Evolutionary conservation across 2,888 invertebrate genomes (phyloP), one percentile per base, ranked within the genome.

Genomic region (Biston betularia): DNA sequence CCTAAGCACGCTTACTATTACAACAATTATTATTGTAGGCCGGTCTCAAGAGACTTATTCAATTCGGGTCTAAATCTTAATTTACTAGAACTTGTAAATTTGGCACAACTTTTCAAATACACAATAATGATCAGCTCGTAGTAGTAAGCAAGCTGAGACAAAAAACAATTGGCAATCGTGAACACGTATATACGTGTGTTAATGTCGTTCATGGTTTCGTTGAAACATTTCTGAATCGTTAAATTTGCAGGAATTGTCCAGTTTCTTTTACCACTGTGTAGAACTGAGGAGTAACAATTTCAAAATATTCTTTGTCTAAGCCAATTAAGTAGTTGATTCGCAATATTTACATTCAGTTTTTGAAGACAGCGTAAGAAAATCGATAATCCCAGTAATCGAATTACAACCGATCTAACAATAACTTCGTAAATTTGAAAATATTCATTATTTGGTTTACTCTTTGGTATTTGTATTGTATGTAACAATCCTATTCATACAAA

Each of bases 41-140:
- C 55, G 59, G 53, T 42, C 50, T 12, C 15, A 6, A 44, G 38
- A 52, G 63, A 68, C 44, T 2, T 40, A 40, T 55, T 40, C 35
- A 54, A 48, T n/a, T 53, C 54, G 7, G n/a, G 38, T 63, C 15
- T 45, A 24, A 5, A 46, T 57, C 50, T 52, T 40, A 50, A 49
- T 40, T 46, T 10, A 6, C 52, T 53, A 52, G 35, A 15, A 46
- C 40, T 52, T 54, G 40, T 45, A 59, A 45, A 45, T 65, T 65
- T 66, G 66, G 66, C 66, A 66, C 66, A 44, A 49, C 57, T 63
- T 40, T 48, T 33, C 9, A 40, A 52, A 49, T 12, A 38, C 12
- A 33, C 15, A 8, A 15, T 40, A 12, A 7, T 42, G 6, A 11
- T 24, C 14, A n/a, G 4, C 24, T 24, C 24, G 24, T 24, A 24